Evolutionary conservation across 2,113 vertebrate species (phyloP).

Genomic region (Maccullochella peelii): DNA sequence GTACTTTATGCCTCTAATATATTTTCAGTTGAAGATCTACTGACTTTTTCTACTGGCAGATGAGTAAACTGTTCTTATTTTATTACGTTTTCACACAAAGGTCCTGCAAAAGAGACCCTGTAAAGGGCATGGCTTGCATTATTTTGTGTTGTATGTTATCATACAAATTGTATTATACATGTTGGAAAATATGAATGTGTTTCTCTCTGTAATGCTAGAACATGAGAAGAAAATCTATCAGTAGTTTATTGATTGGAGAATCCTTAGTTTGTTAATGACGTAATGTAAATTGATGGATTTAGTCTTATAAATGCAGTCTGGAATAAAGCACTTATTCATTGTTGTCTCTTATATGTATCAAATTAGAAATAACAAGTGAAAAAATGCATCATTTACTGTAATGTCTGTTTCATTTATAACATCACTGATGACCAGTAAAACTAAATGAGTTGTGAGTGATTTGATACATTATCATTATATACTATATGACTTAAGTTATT

Average conservation of each 20-base stretch:
- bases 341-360: not conserved
- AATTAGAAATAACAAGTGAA: not conserved
- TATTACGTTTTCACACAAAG: not conserved
- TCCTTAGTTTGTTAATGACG: not conserved
- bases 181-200: not conserved
- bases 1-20: not conserved
- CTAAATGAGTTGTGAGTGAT: not conserved
- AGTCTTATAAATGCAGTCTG: not conserved
- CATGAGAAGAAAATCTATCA: not conserved
- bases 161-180: not conserved
- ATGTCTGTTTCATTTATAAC: not conserved
- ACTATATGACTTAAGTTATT: not conserved
- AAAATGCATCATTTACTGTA: not conserved
- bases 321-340: not conserved
- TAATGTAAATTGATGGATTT: not conserved
- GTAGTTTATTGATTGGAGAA: not conserved
- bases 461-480: not conserved
- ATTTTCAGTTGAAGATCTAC: not conserved
- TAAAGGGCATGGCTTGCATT: not conserved
- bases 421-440: not conserved
- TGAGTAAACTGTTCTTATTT: not conserved
- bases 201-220: not conserved
- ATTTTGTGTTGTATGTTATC: not conserved
- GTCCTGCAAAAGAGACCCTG: not conserved
- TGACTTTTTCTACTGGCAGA: not conserved